phyloP scores from a whole-genome alignment of 2,888 invertebrate genomes.

The Agrochola circellaris region DNA sequence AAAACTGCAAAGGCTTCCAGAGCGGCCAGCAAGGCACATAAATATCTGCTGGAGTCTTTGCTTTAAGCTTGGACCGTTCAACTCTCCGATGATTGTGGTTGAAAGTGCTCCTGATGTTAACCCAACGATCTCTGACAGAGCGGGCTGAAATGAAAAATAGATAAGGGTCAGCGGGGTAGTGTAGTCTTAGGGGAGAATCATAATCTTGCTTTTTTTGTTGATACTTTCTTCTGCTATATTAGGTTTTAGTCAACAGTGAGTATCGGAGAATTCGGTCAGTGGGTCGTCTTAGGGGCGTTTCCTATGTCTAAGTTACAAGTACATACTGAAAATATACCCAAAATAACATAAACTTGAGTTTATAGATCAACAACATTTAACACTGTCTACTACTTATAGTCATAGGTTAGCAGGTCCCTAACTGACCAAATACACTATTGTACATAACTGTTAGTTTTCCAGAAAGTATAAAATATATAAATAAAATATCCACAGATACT shows the following conservation, averaged over 20 bases:
- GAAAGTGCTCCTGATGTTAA: conserved; percentile 87
- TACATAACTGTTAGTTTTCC: neutral
- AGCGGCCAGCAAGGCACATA: conserved; percentile 87
- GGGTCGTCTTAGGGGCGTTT: no score
- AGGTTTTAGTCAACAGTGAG: neutral
- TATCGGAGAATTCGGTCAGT: neutral
- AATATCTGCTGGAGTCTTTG: conserved; percentile 74
- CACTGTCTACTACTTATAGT: neutral
- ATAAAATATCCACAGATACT: neutral
- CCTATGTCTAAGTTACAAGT: neutral
- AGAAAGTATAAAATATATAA: neutral
- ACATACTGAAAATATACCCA: neutral
- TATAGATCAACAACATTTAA: neutral
- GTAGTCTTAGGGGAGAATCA: neutral
- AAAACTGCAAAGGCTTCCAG: conserved; percentile 86
- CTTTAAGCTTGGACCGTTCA: conserved; percentile 78
- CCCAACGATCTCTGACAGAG: conserved; percentile 86
- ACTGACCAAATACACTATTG: neutral
- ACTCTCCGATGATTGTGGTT: conserved; percentile 85
- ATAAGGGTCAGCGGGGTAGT: neutral
- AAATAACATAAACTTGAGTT: neutral
- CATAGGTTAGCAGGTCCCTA: no score
- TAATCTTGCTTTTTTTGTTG: neutral
- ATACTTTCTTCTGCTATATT: neutral
- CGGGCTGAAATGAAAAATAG: conserved; percentile 77